Evolutionary conservation across 2,113 vertebrate genomes (phyloP).

Genomic region (Aldabrachelys gigantea): DNA sequence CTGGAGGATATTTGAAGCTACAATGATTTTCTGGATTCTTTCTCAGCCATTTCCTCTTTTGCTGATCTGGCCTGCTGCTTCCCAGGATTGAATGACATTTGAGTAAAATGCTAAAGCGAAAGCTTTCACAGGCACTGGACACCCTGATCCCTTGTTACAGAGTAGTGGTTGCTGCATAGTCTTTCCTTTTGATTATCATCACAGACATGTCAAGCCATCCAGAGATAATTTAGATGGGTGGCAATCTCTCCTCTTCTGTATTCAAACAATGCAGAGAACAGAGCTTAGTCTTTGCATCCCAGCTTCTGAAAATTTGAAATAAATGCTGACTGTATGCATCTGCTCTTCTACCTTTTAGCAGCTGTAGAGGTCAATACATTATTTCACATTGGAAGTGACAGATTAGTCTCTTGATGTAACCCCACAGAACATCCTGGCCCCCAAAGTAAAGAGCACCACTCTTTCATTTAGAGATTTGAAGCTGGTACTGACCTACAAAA

Average conservation of each 20-base stretch:
- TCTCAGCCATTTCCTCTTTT: constrained; percentile 3
- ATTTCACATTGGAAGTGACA: not conserved
- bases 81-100: not conserved
- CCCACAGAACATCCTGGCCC: not conserved
- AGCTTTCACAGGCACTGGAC: not conserved
- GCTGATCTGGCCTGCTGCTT: not conserved
- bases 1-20: not conserved
- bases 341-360: not conserved
- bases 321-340: not conserved
- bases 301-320: not conserved
- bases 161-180: not conserved
- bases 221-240: constrained; percentile 15
- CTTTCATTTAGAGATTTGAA: not conserved
- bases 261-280: not conserved
- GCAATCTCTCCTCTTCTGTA: constrained; percentile 7
- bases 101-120: not conserved
- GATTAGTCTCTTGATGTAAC: not conserved
- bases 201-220: constrained; percentile 11
- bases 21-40: not conserved
- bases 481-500: not conserved
- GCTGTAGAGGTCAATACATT: not conserved
- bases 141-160: constrained; percentile 7
- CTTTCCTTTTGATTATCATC: constrained; percentile 40
- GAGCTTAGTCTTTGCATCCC: not conserved
- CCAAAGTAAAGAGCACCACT: not conserved